Evolutionary conservation across 2,888 invertebrate genomes (phyloP).

Genomic region (Dryobota labecula): DNA sequence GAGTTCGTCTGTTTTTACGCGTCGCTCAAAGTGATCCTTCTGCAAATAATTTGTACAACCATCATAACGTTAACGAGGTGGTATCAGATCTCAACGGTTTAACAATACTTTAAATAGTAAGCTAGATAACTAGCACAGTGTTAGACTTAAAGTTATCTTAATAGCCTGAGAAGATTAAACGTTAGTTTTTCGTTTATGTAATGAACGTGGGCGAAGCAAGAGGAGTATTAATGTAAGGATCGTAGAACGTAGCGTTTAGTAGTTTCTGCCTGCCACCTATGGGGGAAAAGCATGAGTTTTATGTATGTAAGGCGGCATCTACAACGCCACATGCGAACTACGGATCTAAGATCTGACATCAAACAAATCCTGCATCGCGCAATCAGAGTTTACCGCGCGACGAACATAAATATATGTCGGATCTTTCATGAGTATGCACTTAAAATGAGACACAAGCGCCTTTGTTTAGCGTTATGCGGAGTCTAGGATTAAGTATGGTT

Average conservation of each 20-base stretch:
- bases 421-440: too few relatives aligned
- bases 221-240: background rate
- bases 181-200: too few relatives aligned
- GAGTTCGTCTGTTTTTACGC: background rate
- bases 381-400: too few relatives aligned
- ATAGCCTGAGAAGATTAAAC: too few relatives aligned
- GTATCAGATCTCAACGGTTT: conserved; percentile 46
- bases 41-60: background rate
- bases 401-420: too few relatives aligned
- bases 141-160: too few relatives aligned
- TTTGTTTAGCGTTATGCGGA: too few relatives aligned
- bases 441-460: too few relatives aligned
- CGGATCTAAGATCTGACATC: too few relatives aligned
- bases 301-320: background rate
- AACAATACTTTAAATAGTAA: conserved; percentile 39
- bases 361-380: too few relatives aligned
- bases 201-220: background rate
- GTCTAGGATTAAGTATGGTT: too few relatives aligned
- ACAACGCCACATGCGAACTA: too few relatives aligned
- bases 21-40: conserved; percentile 5
- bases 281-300: background rate
- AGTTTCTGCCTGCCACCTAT: background rate
- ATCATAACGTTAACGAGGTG: conserved; percentile 39
- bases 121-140: conserved; percentile 22
- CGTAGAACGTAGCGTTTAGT: background rate